Conservation (phyloP, 2,113 vertebrate species). For the Urocolius indicus region DNA sequence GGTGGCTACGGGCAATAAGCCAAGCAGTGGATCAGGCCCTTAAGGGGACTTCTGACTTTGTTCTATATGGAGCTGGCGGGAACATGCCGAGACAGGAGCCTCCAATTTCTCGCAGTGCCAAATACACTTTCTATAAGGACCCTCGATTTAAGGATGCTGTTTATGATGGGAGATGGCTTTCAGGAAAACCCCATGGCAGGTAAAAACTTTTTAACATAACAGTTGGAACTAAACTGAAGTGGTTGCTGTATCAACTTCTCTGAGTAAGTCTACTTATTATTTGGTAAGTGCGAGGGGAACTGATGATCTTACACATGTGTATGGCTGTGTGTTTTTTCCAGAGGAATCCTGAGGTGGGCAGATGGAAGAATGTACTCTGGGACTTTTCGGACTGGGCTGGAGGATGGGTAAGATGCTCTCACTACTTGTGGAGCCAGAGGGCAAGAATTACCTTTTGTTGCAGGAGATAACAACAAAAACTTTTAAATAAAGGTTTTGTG, state of each 20-base stretch:
- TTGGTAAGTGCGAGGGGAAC: background rate
- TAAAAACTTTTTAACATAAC: constrained; percentile 48
- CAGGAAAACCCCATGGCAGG: constrained; percentile 94
- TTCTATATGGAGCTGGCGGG: constrained; percentile 58
- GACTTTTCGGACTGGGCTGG: constrained; percentile 91
- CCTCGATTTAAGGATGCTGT: constrained; percentile 90
- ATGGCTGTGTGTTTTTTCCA: constrained; percentile 63
- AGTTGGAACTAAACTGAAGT: background rate
- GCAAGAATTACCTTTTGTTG: background rate
- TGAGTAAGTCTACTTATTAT: too few relatives aligned
- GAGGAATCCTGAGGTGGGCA: constrained; percentile 91
- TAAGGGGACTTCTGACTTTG: constrained; percentile 75
- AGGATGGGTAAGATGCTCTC: constrained; percentile 87
- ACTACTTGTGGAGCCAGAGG: background rate
- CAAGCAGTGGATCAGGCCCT: constrained; percentile 93
- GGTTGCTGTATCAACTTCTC: background rate
- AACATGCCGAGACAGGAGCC: constrained; percentile 85
- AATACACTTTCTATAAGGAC: constrained; percentile 96
- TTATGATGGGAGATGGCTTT: constrained; percentile 92
- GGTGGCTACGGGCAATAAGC: constrained; percentile 94
- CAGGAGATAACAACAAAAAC: background rate
- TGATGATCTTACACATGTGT: background rate
- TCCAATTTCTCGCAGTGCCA: constrained; percentile 90
- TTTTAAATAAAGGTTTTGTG: background rate
- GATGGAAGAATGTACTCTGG: constrained; percentile 93